Percentiles rank a stretch among this genome's conserved stretches.
phyloP scores from a whole-genome alignment of 2,113 vertebrate species.

The Castor canadensis region DNA sequence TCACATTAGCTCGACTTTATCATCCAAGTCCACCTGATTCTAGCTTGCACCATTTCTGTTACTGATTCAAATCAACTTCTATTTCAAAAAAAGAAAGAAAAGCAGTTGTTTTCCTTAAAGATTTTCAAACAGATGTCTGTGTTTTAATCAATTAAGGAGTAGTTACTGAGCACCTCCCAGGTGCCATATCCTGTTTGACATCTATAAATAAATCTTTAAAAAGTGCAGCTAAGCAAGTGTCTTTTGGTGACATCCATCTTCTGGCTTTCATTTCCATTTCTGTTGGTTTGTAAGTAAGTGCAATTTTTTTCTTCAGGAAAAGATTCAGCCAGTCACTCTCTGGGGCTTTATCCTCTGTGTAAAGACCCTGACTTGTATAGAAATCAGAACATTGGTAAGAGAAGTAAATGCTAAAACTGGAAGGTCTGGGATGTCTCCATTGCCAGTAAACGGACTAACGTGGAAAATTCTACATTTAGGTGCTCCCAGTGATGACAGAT shows the following conservation, averaged over 20 bases:
- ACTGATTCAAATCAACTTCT: neutral
- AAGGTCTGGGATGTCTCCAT: no score
- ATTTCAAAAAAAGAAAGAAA: neutral
- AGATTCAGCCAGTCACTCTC: neutral
- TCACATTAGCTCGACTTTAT: neutral
- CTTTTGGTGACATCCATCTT: neutral
- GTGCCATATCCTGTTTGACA: slow-evolving; percentile 47
- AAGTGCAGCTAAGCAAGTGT: neutral
- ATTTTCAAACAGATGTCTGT: neutral
- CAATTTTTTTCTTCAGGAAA: neutral
- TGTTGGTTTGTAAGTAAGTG: neutral
- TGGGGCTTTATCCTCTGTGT: neutral
- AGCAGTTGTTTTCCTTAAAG: slow-evolving; percentile 8
- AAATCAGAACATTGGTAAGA: neutral
- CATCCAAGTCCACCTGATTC: neutral
- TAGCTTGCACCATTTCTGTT: neutral
- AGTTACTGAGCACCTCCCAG: neutral
- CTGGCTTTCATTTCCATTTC: neutral
- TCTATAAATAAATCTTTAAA: slow-evolving; percentile 52
- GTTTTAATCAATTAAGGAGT: slow-evolving; percentile 29
- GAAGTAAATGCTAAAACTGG: accelerated
- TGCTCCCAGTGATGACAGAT: accelerated
- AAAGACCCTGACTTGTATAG: neutral
- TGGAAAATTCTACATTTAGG: accelerated
- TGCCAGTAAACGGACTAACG: neutral